Evolutionary conservation across 2,888 invertebrate genomes (phyloP), one percentile per base, ranked within the genome.

Genomic region (Xanthostigma xanthostigma): DNA sequence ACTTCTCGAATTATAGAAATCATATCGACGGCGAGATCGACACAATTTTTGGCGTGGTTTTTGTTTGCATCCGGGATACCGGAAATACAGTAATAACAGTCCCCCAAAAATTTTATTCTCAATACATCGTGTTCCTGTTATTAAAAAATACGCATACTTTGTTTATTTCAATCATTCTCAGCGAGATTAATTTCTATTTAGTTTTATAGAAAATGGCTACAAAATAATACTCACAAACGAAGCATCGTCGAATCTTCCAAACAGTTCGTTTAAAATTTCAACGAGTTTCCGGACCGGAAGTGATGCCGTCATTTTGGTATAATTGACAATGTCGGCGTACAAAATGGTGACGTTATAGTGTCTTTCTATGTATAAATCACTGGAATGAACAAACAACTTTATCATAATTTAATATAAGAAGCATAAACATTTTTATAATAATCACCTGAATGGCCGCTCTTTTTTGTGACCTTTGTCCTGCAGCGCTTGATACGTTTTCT

Each of bases 261-360:
- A 94, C 0, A 94, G 71, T 62, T 93, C 91, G 59, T 94, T 92
- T 12, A 94, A 68, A 1, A 90, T 84, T 61, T 88, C 88, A 3
- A 94, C 87, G 56, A 94, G 75, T 53, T 84, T 80, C 61, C 81
- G 78, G 0, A 90, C 86, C 0, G 84, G 81, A 47, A 94, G 65
- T 1, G 84, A 82, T 0, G 85, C 85, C 0, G 94, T 92, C 66
- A 91, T 76, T 57, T 82, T 80, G 0, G 93, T 93, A 60, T 91
- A 94, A 67, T 93, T 92, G 0, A 93, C 93, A 42, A 94, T 90
- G 64, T 94, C 94, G 0, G 94, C 93, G 61, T 90, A 94, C 36
- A 94, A 68, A 54, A 94, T 88, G 56, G 89, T 85, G 2, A 94
- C 93, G 61, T 92, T 84, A 12, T 85, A 77, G 61, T 94, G 91